Evolutionary conservation across 2,113 vertebrate species (phyloP).

Genomic region (Ptilonorhynchus violaceus): DNA sequence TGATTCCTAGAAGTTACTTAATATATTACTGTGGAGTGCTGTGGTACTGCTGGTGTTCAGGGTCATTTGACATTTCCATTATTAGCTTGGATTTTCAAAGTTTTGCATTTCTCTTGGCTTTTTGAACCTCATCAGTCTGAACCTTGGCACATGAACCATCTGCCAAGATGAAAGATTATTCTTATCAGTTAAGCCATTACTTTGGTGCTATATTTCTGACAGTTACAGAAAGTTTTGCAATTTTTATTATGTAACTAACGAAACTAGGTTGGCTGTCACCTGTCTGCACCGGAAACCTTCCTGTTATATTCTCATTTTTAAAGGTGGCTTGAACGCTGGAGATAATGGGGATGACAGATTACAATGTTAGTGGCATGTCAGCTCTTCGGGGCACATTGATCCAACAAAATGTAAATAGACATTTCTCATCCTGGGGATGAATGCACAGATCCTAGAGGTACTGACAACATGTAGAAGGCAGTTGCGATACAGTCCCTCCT

Average conservation of each 20-base stretch:
- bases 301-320: background rate
- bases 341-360: constrained; percentile 30
- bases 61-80: background rate
- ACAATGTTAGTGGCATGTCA: background rate
- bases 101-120: background rate
- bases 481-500: rapidly evolving
- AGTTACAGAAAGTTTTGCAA: constrained; percentile 2
- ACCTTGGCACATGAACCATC: background rate
- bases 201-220: background rate
- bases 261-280: constrained; percentile 33
- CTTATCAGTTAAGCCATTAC: background rate
- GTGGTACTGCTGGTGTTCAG: background rate
- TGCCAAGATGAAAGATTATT: constrained; percentile 23
- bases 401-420: constrained; percentile 30
- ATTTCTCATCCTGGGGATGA: constrained; percentile 18
- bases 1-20: background rate
- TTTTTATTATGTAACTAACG: constrained; percentile 1
- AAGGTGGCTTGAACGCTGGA: rapidly evolving
- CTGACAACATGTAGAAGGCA: background rate
- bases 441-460: background rate
- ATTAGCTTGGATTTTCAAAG: background rate
- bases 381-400: background rate
- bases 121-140: background rate
- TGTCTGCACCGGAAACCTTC: background rate
- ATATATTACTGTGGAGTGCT: background rate